Evolutionary conservation across 2,113 vertebrate genomes (phyloP).

Genomic region (Corythaixoides concolor): DNA sequence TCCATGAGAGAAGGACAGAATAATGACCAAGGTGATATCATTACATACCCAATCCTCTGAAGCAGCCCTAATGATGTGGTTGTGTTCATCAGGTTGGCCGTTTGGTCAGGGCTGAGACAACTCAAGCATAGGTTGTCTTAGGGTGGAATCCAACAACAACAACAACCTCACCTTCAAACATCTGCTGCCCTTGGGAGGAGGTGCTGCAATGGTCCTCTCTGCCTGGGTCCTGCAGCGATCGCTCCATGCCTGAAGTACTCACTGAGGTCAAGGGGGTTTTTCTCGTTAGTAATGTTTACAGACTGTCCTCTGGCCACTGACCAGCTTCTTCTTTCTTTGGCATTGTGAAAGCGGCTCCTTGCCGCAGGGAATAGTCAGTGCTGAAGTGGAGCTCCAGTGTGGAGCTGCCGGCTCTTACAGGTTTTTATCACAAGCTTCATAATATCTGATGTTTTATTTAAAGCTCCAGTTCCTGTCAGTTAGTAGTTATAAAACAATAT

Average conservation of each 20-base stretch:
- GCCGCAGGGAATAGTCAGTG: not conserved
- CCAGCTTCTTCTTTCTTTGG: not conserved
- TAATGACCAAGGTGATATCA: not conserved
- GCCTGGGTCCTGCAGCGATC: fast-evolving
- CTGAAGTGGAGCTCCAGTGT: not conserved
- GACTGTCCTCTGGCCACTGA: not conserved
- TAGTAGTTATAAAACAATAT: conserved; percentile 23
- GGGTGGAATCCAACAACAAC: not conserved
- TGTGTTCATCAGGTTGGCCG: not conserved
- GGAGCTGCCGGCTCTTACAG: not conserved
- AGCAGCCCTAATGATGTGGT: not conserved
- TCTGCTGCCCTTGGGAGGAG: not conserved
- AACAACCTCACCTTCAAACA: not conserved
- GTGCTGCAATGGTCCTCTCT: not conserved
- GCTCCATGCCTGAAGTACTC: not conserved
- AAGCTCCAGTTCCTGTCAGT: not conserved
- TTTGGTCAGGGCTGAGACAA: not conserved
- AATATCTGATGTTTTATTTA: conserved; percentile 1
- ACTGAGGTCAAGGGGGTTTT: not conserved
- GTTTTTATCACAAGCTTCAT: conserved; percentile 7
- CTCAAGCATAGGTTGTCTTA: not conserved
- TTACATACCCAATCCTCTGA: not conserved
- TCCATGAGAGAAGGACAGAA: not conserved
- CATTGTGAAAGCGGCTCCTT: conserved; percentile 21
- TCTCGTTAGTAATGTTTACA: not conserved